phyloP scores from a whole-genome alignment of 2,797 vertebrate species.

The Peromyscus attwateri region DNA sequence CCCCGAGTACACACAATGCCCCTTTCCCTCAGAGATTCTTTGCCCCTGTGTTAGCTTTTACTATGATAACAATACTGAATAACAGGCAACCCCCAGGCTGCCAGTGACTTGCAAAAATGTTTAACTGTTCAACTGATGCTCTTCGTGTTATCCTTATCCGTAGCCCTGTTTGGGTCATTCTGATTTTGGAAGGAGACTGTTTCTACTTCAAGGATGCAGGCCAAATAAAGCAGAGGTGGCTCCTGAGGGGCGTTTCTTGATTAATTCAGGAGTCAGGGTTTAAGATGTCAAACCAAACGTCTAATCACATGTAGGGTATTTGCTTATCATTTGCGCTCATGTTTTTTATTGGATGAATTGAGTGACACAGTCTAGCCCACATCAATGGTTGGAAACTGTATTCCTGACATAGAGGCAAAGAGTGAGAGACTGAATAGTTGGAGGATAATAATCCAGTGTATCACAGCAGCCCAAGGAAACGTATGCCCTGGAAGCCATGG shows the following conservation, averaged over 20 bases:
- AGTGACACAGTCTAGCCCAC: background rate
- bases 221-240: background rate
- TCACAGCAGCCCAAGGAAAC: background rate
- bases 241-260: background rate
- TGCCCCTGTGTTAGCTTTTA: background rate
- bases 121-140: background rate
- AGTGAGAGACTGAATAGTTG: background rate
- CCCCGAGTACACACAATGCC: background rate
- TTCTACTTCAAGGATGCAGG: background rate
- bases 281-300: background rate
- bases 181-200: background rate
- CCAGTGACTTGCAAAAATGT: background rate
- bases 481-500: background rate
- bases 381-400: background rate
- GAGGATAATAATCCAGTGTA: background rate
- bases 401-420: background rate
- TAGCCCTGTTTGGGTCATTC: background rate
- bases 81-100: background rate
- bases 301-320: background rate
- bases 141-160: background rate
- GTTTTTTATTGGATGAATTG: background rate
- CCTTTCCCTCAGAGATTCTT: background rate
- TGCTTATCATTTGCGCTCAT: background rate
- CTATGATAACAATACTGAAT: background rate
- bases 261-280: background rate